Conservation (phyloP, 2,888 invertebrate genomes). For the Zonitis immaculata region DNA sequence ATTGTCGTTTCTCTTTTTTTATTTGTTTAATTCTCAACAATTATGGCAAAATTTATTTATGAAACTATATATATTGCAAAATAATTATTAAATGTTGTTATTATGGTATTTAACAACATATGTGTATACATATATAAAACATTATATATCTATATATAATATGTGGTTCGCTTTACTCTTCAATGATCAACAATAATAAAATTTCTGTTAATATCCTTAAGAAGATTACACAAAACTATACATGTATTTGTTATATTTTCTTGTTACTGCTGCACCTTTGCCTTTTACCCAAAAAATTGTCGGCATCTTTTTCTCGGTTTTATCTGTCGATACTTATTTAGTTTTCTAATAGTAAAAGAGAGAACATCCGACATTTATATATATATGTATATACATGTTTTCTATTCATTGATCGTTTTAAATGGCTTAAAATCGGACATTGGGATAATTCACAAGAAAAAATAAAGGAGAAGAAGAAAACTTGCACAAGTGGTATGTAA, state of each 20-base stretch:
- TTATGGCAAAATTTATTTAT: no score
- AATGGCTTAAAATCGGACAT: constrained; percentile 45
- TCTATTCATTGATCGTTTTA: constrained; percentile 40
- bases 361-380: constrained; percentile 26
- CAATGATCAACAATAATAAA: constrained; percentile 44
- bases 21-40: background rate
- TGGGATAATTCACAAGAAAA: constrained; percentile 32
- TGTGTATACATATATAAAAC: background rate
- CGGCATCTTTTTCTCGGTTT: constrained; percentile 24
- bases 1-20: constrained; percentile 11
- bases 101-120: no score
- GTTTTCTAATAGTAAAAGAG: constrained; percentile 27
- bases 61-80: no score
- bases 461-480: no score
- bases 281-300: constrained; percentile 29
- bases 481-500: constrained; percentile 40
- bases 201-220: constrained; percentile 45
- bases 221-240: constrained; percentile 40
- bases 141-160: background rate
- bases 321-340: constrained; percentile 27
- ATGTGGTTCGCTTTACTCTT: constrained; percentile 35
- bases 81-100: no score
- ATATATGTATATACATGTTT: constrained; percentile 31
- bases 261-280: constrained; percentile 34
- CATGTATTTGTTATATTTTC: constrained; percentile 18